These are phyloP conservation scores for Zele albiditarsus DNA, from an alignment of 2,888 invertebrate species.

Conservation along the genomic window DNA sequence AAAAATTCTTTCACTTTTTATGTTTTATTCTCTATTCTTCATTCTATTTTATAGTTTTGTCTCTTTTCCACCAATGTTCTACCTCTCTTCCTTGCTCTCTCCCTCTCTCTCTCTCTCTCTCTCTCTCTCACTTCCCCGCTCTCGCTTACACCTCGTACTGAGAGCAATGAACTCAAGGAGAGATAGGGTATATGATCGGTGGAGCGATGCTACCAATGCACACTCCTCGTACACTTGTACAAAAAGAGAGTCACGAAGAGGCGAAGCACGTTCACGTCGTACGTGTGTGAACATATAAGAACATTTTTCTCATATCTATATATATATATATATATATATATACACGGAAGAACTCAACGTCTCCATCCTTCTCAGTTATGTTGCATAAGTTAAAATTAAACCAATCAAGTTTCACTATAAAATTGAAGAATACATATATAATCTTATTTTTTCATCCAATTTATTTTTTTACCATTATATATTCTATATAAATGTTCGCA, in stretches of 20 bases:
- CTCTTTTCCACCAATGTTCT: slow-evolving; percentile 43
- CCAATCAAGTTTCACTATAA: slow-evolving; percentile 33
- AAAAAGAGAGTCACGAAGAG: slow-evolving; percentile 45
- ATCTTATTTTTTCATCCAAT: not conserved
- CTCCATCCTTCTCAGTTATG: slow-evolving; percentile 36
- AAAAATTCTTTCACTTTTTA: slow-evolving; percentile 37
- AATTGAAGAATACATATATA: not conserved
- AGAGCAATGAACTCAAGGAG: slow-evolving; percentile 70
- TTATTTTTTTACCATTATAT: not conserved
- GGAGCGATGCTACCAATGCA: slow-evolving; percentile 69
- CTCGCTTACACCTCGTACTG: slow-evolving; percentile 42
- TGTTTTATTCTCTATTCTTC: not conserved
- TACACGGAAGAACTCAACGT: slow-evolving; percentile 40
- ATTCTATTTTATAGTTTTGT: slow-evolving; percentile 21
- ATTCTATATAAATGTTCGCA: too few relatives aligned
- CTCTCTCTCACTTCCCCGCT: too few relatives aligned
- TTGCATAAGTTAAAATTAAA: slow-evolving; percentile 49
- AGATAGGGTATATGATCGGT: slow-evolving; percentile 67
- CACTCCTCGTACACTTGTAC: slow-evolving; percentile 51
- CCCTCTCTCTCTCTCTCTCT: slow-evolving; percentile 46
- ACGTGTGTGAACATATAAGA: slow-evolving; percentile 11
- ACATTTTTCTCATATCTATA: slow-evolving; percentile 21
- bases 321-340: slow-evolving; percentile 35
- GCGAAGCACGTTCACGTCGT: slow-evolving; percentile 28
- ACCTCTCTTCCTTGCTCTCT: slow-evolving; percentile 45